Percentiles rank a stretch among this genome's conserved stretches.
phyloP scores from a whole-genome alignment of 2,797 vertebrate genomes.

The Stomatorhinus walkeri region DNA sequence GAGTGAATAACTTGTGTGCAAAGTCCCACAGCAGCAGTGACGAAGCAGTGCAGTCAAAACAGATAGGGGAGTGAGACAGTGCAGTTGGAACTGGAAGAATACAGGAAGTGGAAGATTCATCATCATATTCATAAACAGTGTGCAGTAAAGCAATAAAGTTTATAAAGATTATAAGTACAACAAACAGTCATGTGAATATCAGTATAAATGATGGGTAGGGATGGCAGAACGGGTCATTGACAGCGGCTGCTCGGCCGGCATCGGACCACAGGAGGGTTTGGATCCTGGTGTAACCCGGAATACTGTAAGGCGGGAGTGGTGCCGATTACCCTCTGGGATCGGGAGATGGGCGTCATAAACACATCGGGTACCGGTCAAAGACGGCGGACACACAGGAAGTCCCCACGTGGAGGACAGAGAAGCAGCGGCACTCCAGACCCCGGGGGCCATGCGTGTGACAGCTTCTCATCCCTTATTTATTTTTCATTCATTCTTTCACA shows the following conservation, averaged over 20 bases:
- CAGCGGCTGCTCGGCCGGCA: background rate
- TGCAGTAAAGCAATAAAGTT: background rate
- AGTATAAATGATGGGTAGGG: background rate
- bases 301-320: background rate
- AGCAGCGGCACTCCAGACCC: background rate
- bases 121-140: background rate
- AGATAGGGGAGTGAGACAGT: background rate
- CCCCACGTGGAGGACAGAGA: background rate
- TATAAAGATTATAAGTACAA: background rate
- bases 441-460: background rate
- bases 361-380: background rate
- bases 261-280: background rate
- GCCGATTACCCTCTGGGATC: background rate
- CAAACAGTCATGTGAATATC: background rate
- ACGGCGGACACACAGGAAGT: background rate
- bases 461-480: slow-evolving; percentile 21
- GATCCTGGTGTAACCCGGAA: background rate
- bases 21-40: background rate
- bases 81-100: background rate
- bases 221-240: background rate
- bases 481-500: slow-evolving; percentile 15
- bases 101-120: background rate
- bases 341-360: background rate
- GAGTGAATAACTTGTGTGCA: background rate
- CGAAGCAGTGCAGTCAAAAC: background rate